phyloP scores from a whole-genome alignment of 2,113 vertebrate genomes.

The Natator depressus region DNA sequence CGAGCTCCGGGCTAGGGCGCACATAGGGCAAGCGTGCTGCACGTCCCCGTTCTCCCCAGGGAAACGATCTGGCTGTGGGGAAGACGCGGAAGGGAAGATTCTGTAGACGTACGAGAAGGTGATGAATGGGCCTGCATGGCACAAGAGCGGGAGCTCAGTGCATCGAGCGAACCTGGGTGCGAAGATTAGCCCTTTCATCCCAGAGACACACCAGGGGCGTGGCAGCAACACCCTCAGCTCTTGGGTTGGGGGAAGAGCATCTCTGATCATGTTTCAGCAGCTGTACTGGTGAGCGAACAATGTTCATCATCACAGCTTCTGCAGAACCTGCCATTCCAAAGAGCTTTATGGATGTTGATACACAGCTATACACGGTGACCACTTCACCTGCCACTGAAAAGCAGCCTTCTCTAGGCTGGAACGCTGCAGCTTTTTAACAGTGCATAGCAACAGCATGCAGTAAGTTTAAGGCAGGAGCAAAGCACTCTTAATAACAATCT shows the following conservation, averaged over 20 bases:
- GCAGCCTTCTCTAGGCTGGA: conserved; percentile 11
- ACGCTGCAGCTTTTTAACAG: conserved; percentile 42
- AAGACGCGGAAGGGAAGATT: neutral
- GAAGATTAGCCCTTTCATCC: neutral
- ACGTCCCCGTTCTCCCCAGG: neutral
- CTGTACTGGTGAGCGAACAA: neutral
- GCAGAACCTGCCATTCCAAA: neutral
- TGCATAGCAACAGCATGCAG: conserved; percentile 50
- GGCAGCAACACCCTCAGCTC: neutral
- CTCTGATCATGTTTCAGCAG: neutral
- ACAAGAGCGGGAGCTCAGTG: neutral
- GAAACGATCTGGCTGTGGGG: neutral
- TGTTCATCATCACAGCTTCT: neutral
- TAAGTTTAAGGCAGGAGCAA: neutral
- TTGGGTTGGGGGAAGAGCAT: neutral
- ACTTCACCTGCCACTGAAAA: conserved; percentile 42
- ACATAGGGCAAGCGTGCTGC: neutral
- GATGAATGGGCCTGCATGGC: rapidly evolving
- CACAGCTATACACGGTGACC: neutral
- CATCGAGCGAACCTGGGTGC: neutral
- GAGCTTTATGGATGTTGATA: neutral
- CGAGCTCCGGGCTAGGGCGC: neutral
- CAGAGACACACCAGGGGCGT: neutral
- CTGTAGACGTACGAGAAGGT: neutral
- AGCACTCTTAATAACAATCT: neutral